phyloP scores from a whole-genome alignment of 2,888 invertebrate genomes.

The Mesochorus sp. region DNA sequence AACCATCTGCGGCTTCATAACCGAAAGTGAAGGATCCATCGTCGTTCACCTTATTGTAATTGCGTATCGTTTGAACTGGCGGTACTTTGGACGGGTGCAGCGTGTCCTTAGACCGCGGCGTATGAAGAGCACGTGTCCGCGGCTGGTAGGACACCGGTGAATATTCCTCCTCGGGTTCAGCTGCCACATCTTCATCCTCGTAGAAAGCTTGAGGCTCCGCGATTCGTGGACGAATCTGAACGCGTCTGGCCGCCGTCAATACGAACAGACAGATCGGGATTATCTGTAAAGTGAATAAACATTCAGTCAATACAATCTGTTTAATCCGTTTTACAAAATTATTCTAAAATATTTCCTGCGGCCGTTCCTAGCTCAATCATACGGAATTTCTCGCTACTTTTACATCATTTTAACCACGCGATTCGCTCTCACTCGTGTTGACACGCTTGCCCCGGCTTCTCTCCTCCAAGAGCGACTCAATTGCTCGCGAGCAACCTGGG shows the following conservation, averaged over 20 bases:
- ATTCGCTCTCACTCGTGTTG: background rate
- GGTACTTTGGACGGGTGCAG: conserved; percentile 85
- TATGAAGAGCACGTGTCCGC: conserved; percentile 78
- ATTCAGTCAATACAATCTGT: background rate
- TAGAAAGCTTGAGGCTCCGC: conserved; percentile 81
- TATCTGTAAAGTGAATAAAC: no score
- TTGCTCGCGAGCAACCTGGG: conserved; percentile 13
- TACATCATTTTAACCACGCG: background rate
- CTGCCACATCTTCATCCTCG: conserved; percentile 80
- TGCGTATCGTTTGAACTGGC: conserved; percentile 91
- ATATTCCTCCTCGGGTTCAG: conserved; percentile 74
- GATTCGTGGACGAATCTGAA: conserved; percentile 82
- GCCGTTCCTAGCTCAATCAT: background rate
- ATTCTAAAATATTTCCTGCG: background rate
- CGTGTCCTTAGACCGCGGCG: conserved; percentile 84
- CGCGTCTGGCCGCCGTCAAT: conserved; percentile 81
- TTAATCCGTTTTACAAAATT: background rate
- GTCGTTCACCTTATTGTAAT: conserved; percentile 92
- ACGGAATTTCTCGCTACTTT: background rate
- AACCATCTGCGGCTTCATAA: conserved; percentile 91
- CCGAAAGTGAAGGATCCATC: conserved; percentile 93
- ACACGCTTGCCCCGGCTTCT: background rate
- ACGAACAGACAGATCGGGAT: conserved; percentile 75
- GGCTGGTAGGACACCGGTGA: conserved; percentile 75
- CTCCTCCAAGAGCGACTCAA: background rate